A percentile compares a stretch with the other conserved stretches of the same genome.
Evolutionary conservation across 2,888 invertebrate genomes (phyloP).

Genomic region (Sarcophaga variegata): DNA sequence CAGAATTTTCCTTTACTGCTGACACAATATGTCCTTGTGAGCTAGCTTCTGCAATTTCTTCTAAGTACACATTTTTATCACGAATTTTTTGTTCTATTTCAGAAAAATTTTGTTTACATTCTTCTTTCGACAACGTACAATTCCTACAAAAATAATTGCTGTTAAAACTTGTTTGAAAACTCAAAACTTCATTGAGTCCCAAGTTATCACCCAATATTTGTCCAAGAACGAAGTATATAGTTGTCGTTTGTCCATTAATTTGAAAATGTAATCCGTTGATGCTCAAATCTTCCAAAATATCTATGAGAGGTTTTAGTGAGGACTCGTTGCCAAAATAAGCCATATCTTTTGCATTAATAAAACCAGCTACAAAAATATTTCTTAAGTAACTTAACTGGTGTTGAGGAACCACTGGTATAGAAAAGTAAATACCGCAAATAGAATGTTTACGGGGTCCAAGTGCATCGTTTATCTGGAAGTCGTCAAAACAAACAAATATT

Average conservation of each 20-base stretch:
- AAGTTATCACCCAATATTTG: conserved; percentile 68
- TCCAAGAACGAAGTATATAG: conserved; percentile 62
- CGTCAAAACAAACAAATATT: conserved; percentile 66
- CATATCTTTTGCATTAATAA: conserved; percentile 63
- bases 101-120: conserved; percentile 50
- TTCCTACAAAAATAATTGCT: conserved; percentile 61
- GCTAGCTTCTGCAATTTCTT: conserved; percentile 45
- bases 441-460: conserved; percentile 59
- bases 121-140: conserved; percentile 53
- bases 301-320: conserved; percentile 29
- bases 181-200: conserved; percentile 68
- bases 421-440: conserved; percentile 66
- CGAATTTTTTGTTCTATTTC: conserved; percentile 42
- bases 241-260: conserved; percentile 29
- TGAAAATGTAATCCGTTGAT: conserved; percentile 47
- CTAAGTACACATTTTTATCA: conserved; percentile 48
- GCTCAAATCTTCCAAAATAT: conserved; percentile 49
- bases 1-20: conserved; percentile 62
- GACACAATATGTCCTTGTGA: conserved; percentile 33
- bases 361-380: conserved; percentile 59
- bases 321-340: conserved; percentile 53
- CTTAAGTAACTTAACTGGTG: too few species aligned
- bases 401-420: conserved; percentile 62
- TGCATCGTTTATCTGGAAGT: conserved; percentile 66
- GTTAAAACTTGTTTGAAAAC: conserved; percentile 60